These are phyloP conservation scores for Ptychobarbus kaznakovi DNA, from an alignment of 2,797 vertebrate genomes.

Conservation along the genomic window DNA sequence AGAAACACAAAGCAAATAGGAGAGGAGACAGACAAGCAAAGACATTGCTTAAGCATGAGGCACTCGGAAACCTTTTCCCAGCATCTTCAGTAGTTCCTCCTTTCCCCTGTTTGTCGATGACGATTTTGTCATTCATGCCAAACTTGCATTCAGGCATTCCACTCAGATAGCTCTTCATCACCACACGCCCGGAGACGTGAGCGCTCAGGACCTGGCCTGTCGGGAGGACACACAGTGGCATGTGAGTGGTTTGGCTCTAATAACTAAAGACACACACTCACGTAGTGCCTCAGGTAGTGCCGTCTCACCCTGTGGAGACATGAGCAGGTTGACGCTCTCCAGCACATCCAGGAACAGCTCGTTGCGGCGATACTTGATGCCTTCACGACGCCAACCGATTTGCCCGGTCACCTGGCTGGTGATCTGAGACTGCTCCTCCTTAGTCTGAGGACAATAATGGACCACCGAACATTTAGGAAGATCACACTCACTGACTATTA, in stretches of 20 bases:
- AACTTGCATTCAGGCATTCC: conserved; percentile 99
- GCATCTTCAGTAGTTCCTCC: conserved; percentile 93
- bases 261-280: not conserved
- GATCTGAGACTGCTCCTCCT: conserved; percentile 99
- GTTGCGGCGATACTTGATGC: conserved; percentile 98
- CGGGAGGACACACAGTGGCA: not conserved
- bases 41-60: not conserved
- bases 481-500: no score
- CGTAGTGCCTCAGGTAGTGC: not conserved
- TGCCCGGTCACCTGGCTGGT: conserved; percentile 99
- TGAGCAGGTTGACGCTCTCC: conserved; percentile 97
- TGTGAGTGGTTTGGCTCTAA: not conserved
- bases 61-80: conserved; percentile 87
- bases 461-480: not conserved
- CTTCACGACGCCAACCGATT: conserved; percentile 97
- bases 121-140: conserved; percentile 99
- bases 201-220: conserved; percentile 97
- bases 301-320: conserved; percentile 95
- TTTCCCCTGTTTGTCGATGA: conserved; percentile 99
- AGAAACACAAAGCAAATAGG: conserved; percentile 31
- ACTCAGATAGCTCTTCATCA: conserved; percentile 99
- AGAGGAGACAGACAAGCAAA: conserved; percentile 15
- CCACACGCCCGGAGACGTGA: conserved; percentile 96
- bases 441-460: conserved; percentile 80
- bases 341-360: conserved; percentile 97